Base-by-base conservation (phyloP, 2,113 vertebrate genomes). In the Marmota monax region DNA sequence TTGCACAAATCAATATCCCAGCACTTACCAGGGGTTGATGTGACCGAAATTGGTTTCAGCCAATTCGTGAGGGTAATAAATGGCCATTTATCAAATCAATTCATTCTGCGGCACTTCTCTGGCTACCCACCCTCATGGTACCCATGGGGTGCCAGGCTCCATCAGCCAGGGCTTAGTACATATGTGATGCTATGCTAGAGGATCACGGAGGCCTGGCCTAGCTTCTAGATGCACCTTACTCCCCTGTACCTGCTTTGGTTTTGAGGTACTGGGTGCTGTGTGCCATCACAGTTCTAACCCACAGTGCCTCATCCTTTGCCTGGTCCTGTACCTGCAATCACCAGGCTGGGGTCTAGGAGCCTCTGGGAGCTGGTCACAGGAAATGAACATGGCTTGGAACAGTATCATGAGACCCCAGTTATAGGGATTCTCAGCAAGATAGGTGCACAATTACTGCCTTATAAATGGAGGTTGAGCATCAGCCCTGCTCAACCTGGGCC, bases 31-130 rank as follows among this genome's bases (percentile, higher is more conserved):
- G 98, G 98, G 97, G 96, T 96, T 97, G 98, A 99, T 98, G 99
- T 97, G 98, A 99, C 99, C 99, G 95, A 98, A 99, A 99, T 99
- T 99, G 99, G 99, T 99, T 99, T 99, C 98, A 98, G 99, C 99
- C 99, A 99, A 99, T 99, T 99, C 99, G 99, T 99, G 99, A 99
- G 98, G 92, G 99, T 99, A 99, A 99, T 99, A 99, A 99, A 99
- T 98, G 98, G 98, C 99, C 99, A 99, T 99, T 99, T 99, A 99
- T 99, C 99, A 99, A 98, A 99, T 99, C 99, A 99, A 98, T 99
- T 99, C 98, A 98, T 98, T 98, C 98, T 14, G 95, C 1, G 39
- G 97, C 61, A 97, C 96, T 98, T 92, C 96, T 97, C 39, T 27
- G 92, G 29, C 98, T 14, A 16, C 95, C 96, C 27, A 3, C 93